These are phyloP conservation scores for Heliconius hermathena DNA, from an alignment of 1,140 invertebrate species.

Conservation along the genomic window DNA sequence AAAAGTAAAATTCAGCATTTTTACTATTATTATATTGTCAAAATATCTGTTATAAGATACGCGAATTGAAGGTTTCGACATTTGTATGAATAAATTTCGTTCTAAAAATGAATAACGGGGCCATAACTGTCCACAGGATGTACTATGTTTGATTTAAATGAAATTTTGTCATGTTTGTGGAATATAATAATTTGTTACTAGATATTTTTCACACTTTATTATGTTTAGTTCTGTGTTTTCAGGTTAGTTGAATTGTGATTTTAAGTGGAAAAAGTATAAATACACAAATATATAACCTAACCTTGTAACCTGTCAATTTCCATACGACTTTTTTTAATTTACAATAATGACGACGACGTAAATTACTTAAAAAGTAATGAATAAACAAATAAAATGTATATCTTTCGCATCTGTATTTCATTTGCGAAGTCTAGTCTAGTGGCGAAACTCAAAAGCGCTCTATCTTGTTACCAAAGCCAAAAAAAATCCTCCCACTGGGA, in stretches of 20 bases:
- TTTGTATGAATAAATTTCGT: conserved; percentile 15
- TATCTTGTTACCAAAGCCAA: not conserved
- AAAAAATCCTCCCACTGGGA: not conserved
- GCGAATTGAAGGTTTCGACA: conserved; percentile 11
- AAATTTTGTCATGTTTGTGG: not conserved
- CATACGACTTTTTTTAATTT: too few species aligned
- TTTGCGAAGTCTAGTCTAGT: too few species aligned
- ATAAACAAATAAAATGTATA: too few species aligned
- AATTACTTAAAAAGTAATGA: too few species aligned
- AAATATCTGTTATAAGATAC: conserved; percentile 2
- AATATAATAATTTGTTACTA: conserved; percentile 9
- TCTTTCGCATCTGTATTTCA: too few species aligned
- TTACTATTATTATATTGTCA: conserved; percentile 8
- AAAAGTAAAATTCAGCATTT: not conserved
- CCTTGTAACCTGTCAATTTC: too few species aligned
- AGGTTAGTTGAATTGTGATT: not conserved
- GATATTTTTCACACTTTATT: not conserved
- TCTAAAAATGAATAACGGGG: conserved; percentile 9
- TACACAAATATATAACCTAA: too few species aligned
- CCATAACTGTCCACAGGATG: conserved; percentile 3
- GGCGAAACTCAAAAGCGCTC: too few species aligned
- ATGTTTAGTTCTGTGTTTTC: not conserved
- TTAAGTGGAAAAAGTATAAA: too few species aligned
- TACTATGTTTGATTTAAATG: conserved; percentile 15
- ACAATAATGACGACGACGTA: too few species aligned